Evolutionary conservation across 2,113 vertebrate genomes (phyloP).

Genomic region (Triplophysa siluroides): DNA sequence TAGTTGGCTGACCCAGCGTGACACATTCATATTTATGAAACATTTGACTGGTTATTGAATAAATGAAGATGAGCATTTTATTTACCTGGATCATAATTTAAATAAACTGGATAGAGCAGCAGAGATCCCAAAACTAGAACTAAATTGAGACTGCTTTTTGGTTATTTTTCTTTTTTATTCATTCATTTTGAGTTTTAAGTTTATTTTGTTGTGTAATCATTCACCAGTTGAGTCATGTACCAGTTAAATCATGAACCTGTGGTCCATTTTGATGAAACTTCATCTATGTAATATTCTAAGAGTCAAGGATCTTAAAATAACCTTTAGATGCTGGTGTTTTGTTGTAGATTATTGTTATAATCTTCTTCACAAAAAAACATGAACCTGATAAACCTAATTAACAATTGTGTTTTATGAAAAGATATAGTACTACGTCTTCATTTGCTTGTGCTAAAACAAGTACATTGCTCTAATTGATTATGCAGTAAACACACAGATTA

Average conservation of each 20-base stretch:
- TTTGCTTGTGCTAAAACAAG: not conserved
- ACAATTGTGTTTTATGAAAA: not conserved
- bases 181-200: not conserved
- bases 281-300: too few species aligned
- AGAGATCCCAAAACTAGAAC: not conserved
- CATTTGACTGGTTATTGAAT: conserved; percentile 24
- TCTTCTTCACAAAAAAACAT: not conserved
- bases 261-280: not conserved
- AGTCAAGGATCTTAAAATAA: too few species aligned
- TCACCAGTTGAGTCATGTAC: not conserved
- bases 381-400: not conserved
- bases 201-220: not conserved
- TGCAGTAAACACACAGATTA: conserved; percentile 29
- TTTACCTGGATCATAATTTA: conserved; percentile 18
- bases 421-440: not conserved
- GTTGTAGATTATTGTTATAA: not conserved
- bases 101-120: not conserved
- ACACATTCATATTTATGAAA: conserved; percentile 32
- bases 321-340: not conserved
- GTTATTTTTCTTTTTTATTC: too few species aligned
- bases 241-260: not conserved
- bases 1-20: conserved; percentile 29
- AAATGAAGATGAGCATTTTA: conserved; percentile 34
- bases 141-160: not conserved
- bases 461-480: conserved; percentile 4